phyloP scores from a whole-genome alignment of 2,888 invertebrate species.

The Chymomyza fuscimana region DNA sequence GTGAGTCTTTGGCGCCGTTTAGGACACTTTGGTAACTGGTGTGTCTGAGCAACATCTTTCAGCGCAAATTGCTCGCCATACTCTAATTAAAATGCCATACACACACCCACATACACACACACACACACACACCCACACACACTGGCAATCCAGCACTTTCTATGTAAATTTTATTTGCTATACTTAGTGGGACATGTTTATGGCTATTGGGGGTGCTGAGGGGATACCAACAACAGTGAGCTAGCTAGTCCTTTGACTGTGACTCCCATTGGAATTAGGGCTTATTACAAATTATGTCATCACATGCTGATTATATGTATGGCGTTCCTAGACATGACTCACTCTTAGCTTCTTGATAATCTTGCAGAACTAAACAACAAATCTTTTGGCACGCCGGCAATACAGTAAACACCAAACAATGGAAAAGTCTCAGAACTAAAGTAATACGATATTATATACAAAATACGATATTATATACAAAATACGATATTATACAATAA shows the following conservation, averaged over 20 bases:
- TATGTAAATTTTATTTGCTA: constrained; percentile 58
- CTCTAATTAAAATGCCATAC: constrained; percentile 43
- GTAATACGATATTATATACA: too few species aligned
- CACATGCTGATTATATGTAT: constrained; percentile 38
- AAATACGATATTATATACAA: too few species aligned
- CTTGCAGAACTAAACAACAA: not conserved
- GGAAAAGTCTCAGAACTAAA: not conserved
- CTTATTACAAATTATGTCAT: constrained; percentile 55
- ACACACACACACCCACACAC: not conserved
- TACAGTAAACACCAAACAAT: not conserved
- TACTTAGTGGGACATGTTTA: constrained; percentile 29
- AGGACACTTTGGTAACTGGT: not conserved
- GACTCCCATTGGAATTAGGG: not conserved
- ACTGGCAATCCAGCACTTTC: constrained; percentile 19
- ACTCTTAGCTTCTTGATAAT: not conserved
- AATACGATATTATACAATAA: too few species aligned
- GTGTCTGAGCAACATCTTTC: constrained; percentile 10
- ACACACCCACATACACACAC: constrained; percentile 14
- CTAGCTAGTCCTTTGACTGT: constrained; percentile 17
- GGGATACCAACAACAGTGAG: constrained; percentile 12
- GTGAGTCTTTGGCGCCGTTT: not conserved
- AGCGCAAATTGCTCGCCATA: not conserved
- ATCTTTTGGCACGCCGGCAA: not conserved
- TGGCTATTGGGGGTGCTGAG: constrained; percentile 1
- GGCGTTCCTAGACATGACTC: constrained; percentile 36